Base-by-base conservation (phyloP, 2,888 invertebrate genomes). In the Troglohyphantes excavatus region DNA sequence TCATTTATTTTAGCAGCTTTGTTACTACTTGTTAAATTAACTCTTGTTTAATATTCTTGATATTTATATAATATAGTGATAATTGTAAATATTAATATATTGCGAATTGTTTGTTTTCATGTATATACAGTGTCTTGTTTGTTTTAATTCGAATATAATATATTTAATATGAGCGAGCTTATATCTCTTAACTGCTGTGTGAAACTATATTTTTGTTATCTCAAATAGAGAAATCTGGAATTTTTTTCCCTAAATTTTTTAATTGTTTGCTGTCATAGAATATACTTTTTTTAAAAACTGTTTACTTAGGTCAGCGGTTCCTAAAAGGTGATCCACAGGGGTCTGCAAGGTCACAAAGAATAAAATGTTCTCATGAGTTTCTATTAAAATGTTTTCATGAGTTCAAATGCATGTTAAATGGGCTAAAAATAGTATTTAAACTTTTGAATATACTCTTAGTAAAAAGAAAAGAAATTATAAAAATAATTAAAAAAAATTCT, bases 111-210 rank as follows among this genome's bases (percentile, higher is more conserved):
- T 53, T 53, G 53, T 53, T 53, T 53, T 53, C n/a, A 13, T 53
- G 53, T 53, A 11, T 1, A 53, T 17, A 53, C 17, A 53, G 59
- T 23, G 29, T 65, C 43, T 84, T 27, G 19, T 75, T 84, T 75
- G 65, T 82, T 84, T 84, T 53, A 68, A 39, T 73, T 84, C 63
- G 9, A 73, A 46, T 67, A 27, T 29, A 39, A 39, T 53, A 88
- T 88, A 79, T 81, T 86, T 86, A 53, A 63, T 75, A 81, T 75
- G 87, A 88, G 87, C 87, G 87, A 88, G 87, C 87, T 88, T 88
- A 88, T 87, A 88, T 81, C 73, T 81, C 53, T 72, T 67, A 84
- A 68, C 70, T 82, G 68, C 72, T 81, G 73, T 88, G 33, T 75
- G 53, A 75, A 75, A 68, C 76, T 53, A 67, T 88, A 88, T 88